phyloP scores from a whole-genome alignment of 2,113 vertebrate genomes.

The Antigone vipio region DNA sequence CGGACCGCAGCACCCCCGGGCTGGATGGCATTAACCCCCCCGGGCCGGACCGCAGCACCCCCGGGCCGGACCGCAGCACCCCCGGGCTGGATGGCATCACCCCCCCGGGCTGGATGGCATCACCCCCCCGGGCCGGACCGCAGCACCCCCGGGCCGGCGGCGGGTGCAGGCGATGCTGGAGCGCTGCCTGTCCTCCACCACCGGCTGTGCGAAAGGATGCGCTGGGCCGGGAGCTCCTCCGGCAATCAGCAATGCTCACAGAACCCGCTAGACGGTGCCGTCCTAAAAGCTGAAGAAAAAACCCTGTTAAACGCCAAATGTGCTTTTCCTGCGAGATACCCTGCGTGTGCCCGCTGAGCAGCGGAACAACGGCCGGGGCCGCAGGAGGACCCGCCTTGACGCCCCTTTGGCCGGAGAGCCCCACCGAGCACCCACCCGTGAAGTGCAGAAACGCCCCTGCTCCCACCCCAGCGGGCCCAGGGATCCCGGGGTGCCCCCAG shows the following conservation, averaged over 20 bases:
- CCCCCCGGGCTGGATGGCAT: not conserved
- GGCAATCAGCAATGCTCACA: not conserved
- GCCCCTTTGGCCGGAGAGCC: not conserved
- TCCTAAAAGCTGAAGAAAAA: not conserved
- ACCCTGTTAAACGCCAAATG: rapidly evolving
- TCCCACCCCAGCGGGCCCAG: too few species aligned
- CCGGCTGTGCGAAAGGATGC: rapidly evolving
- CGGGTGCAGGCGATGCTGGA: not conserved
- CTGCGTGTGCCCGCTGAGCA: rapidly evolving
- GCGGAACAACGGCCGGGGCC: rapidly evolving
- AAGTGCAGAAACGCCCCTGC: not conserved
- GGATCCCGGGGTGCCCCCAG: rapidly evolving
- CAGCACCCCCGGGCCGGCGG: not conserved
- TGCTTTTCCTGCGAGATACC: rapidly evolving
- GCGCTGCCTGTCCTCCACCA: not conserved
- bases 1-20: not conserved
- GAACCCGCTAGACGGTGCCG: constrained; percentile 52
- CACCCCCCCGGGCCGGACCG: too few species aligned
- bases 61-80: not conserved
- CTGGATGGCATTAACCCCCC: too few species aligned
- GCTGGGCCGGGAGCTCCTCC: not conserved
- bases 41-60: too few species aligned
- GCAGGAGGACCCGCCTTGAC: not conserved
- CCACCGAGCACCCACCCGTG: not conserved
- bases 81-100: not conserved